A percentile compares a stretch with the other conserved stretches of the same genome.
These are phyloP conservation scores for Microctonus brassicae DNA, from an alignment of 2,888 invertebrate species.

Conservation along the genomic window DNA sequence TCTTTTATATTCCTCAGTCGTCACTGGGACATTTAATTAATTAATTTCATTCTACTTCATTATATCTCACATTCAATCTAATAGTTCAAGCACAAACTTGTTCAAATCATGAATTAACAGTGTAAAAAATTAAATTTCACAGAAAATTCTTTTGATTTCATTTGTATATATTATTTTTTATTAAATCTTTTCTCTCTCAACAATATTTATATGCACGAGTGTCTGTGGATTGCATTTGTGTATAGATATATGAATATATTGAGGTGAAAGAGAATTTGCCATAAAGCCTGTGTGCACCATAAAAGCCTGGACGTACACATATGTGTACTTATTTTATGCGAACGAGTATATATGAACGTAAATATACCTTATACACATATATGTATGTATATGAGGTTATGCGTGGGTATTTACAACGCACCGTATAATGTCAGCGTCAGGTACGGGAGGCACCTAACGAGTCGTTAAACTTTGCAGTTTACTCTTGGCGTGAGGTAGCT, in stretches of 20 bases:
- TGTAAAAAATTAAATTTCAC: background rate
- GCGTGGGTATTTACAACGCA: constrained; percentile 38
- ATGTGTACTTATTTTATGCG: background rate
- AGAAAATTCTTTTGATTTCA: background rate
- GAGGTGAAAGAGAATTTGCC: background rate
- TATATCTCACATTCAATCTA: too few species aligned
- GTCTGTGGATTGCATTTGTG: too few species aligned
- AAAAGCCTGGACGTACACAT: background rate
- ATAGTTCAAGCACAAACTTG: background rate
- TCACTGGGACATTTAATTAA: too few species aligned
- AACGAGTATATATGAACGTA: background rate
- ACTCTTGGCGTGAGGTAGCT: constrained; percentile 39
- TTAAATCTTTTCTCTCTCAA: background rate
- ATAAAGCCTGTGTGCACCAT: background rate
- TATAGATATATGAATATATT: background rate
- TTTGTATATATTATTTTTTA: background rate
- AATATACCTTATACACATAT: background rate
- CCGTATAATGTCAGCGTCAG: constrained; percentile 33
- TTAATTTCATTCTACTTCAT: background rate
- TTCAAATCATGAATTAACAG: background rate
- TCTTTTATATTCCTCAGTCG: background rate
- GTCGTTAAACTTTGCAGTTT: constrained; percentile 52
- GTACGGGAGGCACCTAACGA: constrained; percentile 47
- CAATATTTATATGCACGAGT: too few species aligned
- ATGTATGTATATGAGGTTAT: background rate